These are phyloP conservation scores for Yponomeuta malinellus DNA, from an alignment of 2,888 invertebrate genomes.

Conservation along the genomic window DNA sequence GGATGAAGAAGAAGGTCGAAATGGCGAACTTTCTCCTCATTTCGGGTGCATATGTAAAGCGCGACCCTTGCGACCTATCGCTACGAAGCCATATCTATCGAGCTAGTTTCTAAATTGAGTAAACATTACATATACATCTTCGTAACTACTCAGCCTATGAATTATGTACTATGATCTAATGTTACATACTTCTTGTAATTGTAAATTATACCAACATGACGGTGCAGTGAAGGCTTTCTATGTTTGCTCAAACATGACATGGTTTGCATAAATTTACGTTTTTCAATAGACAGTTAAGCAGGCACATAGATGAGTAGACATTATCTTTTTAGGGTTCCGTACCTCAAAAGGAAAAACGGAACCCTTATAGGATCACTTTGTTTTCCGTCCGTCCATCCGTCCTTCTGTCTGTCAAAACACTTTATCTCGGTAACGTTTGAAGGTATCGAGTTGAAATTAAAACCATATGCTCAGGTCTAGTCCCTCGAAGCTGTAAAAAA, in stretches of 20 bases:
- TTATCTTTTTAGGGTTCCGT: no score
- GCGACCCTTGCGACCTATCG: constrained; percentile 6
- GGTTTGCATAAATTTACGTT: not conserved
- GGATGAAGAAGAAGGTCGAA: no score
- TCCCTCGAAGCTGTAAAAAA: no score
- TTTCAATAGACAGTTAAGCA: not conserved
- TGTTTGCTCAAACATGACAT: not conserved
- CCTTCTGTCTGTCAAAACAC: no score
- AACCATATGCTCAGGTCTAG: no score
- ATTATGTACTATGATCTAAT: constrained; percentile 2
- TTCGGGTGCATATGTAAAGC: not conserved
- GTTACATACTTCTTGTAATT: not conserved
- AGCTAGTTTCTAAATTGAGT: constrained; percentile 3
- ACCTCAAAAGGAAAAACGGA: no score
- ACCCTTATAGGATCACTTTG: no score
- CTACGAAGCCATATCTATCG: not conserved
- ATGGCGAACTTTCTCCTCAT: not conserved
- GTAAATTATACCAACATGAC: not conserved
- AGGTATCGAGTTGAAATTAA: no score
- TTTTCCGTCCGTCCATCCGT: no score
- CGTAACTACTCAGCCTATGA: not conserved
- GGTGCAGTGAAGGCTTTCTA: not conserved
- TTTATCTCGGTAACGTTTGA: no score
- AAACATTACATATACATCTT: not conserved
- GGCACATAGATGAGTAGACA: not conserved